These are phyloP conservation scores for Ptilonorhynchus violaceus DNA, from an alignment of 2,113 vertebrate species.

Conservation along the genomic window DNA sequence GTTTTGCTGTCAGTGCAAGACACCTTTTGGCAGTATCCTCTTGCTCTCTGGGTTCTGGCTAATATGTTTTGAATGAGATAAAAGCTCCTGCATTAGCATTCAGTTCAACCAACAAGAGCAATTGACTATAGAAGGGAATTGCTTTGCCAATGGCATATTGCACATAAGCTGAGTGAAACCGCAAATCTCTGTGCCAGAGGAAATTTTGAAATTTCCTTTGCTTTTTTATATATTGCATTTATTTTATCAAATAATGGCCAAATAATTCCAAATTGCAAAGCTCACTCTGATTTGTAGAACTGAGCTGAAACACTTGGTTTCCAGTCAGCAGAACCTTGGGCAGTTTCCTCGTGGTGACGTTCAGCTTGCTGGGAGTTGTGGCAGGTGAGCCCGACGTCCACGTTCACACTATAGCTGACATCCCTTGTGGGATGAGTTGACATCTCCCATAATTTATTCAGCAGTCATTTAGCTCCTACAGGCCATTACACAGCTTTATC, in stretches of 20 bases:
- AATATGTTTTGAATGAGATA: background rate
- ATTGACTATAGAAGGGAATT: background rate
- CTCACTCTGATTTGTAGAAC: background rate
- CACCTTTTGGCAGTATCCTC: constrained; percentile 7
- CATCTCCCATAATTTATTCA: background rate
- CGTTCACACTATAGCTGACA: rapidly evolving
- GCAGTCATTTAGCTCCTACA: background rate
- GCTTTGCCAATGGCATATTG: constrained; percentile 20
- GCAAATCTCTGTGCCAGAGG: background rate
- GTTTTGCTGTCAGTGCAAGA: background rate
- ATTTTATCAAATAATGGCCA: constrained; percentile 7
- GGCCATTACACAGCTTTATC: background rate
- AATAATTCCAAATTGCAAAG: background rate
- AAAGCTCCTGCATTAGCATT: constrained; percentile 35
- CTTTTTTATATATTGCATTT: background rate
- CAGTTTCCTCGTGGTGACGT: background rate
- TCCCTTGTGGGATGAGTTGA: background rate
- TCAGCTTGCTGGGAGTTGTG: background rate
- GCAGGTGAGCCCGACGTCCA: background rate
- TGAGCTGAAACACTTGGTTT: background rate
- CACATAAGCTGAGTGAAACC: background rate
- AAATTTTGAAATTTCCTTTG: background rate
- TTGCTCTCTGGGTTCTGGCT: constrained; percentile 8
- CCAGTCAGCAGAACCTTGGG: background rate
- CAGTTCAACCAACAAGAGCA: constrained; percentile 9